Base-by-base conservation (phyloP, 2,888 invertebrate species). In the Andrena praecox region DNA sequence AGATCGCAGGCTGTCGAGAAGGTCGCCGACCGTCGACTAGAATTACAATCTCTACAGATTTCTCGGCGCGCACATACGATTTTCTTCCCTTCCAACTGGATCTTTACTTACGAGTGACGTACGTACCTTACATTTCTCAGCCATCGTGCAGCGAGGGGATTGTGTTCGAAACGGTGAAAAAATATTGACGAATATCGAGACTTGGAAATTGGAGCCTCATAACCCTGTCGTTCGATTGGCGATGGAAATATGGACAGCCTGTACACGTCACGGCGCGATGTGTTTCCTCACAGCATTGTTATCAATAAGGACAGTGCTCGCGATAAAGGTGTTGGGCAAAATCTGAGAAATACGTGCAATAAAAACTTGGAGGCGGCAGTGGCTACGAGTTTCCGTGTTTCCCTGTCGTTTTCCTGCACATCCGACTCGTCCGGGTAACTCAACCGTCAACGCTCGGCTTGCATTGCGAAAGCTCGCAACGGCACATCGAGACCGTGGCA, bases 71-170 rank as follows among this genome's bases (percentile, higher is more conserved):
- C 10, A 4, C 24, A n/a, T 50, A 16, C n/a, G 56, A 60, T 54
- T 16, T 54, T 16, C 8, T 7, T 50, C 24, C 1, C 42, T 10
- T 20, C 35, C 24, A 29, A 29, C 20, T 2, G 16, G n/a, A 59
- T 35, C 20, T 5, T 8, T 2, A 29, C 10, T 62, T 24, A 20
- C 16, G 31, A 1, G 31, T 56, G 10, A 24, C 48, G n/a, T 76
- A 87, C 91, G 56, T 84, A 93, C 93, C 91, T 93, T 93, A 88
- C 93, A 93, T 85, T 91, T 93, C 78, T 92, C 92, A 86, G 92
- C 92, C 93, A 93, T 93, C 76, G 75, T 88, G 87, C 67, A 82
- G 75, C 69, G 68, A 69, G n/a, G 50, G 79, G 86, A 87, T 70
- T 71, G 83, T 85, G 85, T 67, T 73, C 86, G 86, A 85, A 89